Percentiles rank a stretch among this genome's conserved stretches.
Conservation (phyloP, 37 sponge, comb jelly and placozoan genomes). For the Cliona cf. orientalis region DNA sequence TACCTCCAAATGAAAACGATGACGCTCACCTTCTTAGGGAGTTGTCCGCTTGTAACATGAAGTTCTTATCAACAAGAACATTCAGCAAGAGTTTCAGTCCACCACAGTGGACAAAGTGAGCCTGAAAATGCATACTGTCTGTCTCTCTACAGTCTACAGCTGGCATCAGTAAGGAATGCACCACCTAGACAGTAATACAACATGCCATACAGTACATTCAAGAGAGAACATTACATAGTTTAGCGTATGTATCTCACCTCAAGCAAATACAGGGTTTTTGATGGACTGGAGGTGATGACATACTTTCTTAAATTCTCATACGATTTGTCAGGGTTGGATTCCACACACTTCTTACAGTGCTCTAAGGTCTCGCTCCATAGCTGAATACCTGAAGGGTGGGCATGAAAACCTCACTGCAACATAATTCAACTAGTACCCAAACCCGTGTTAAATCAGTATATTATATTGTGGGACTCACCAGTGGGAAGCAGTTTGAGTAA, state of each 20-base stretch:
- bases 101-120: constrained; percentile 66
- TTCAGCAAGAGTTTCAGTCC: constrained; percentile 61
- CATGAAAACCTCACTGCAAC: too few species aligned
- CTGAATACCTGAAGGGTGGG: constrained; percentile 20
- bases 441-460: neutral
- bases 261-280: constrained; percentile 62
- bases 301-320: constrained; percentile 10
- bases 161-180: constrained; percentile 81
- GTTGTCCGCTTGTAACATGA: constrained; percentile 40
- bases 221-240: neutral
- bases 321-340: constrained; percentile 18
- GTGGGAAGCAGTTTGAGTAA: constrained; percentile 81
- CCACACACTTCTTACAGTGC: constrained; percentile 46
- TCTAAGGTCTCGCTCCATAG: constrained; percentile 44
- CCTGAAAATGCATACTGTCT: constrained; percentile 73
- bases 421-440: neutral
- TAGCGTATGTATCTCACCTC: constrained; percentile 44
- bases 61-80: constrained; percentile 51
- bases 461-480: constrained; percentile 32
- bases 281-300: constrained; percentile 42
- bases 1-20: neutral
- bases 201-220: neutral
- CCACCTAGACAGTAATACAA: neutral
- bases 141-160: constrained; percentile 59
- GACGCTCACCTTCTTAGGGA: constrained; percentile 45